A percentile compares a stretch with the other conserved stretches of the same genome.
These are phyloP conservation scores for Dynastes maya DNA, from an alignment of 2,888 invertebrate species.

Conservation along the genomic window DNA sequence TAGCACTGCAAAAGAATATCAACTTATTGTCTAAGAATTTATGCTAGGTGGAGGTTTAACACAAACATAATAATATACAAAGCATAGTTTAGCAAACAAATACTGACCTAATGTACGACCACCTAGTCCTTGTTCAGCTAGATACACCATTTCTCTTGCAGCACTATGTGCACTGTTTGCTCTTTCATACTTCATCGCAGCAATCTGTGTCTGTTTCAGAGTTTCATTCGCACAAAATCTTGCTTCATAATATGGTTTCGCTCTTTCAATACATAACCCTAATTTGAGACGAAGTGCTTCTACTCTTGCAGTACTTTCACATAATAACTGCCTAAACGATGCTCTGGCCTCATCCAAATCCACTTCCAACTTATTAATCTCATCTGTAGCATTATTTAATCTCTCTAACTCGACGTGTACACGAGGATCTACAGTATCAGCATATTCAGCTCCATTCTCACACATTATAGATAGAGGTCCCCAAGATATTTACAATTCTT, in stretches of 20 bases:
- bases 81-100: neutral
- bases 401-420: constrained; percentile 92
- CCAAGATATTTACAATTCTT: constrained; percentile 20
- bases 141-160: constrained; percentile 90
- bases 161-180: constrained; percentile 93
- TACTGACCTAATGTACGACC: constrained; percentile 72
- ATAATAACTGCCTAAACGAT: constrained; percentile 85
- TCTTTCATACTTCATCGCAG: constrained; percentile 86
- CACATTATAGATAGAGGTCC: constrained; percentile 68
- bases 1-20: too few relatives aligned
- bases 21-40: too few relatives aligned
- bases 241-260: constrained; percentile 92
- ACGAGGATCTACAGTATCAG: constrained; percentile 85
- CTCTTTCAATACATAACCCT: constrained; percentile 88
- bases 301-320: constrained; percentile 87
- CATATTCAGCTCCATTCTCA: constrained; percentile 74
- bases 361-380: constrained; percentile 92
- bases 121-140: constrained; percentile 85
- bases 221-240: constrained; percentile 88
- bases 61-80: too few relatives aligned
- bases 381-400: constrained; percentile 92
- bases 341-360: constrained; percentile 91
- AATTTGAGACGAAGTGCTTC: constrained; percentile 87
- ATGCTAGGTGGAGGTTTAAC: too few relatives aligned
- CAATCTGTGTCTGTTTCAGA: constrained; percentile 87